Evolutionary conservation across 2,113 vertebrate species (phyloP), one percentile per base, ranked within the genome.

Genomic region (Peucedramus taeniatus): DNA sequence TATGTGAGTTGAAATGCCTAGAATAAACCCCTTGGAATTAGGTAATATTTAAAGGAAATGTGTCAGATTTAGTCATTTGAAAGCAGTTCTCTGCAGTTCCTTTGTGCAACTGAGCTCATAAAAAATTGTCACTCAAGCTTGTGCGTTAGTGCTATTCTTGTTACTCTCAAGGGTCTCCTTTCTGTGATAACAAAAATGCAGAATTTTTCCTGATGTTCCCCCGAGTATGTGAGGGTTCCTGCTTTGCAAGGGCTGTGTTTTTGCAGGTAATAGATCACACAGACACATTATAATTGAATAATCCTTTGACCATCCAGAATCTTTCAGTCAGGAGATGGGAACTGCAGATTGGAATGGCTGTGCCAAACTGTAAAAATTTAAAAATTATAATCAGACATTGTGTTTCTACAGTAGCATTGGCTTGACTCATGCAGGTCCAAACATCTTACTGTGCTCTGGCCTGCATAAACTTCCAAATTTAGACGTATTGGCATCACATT

Each of bases 101-200:
- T 91, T 92, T 91, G 89, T 90, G 88, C 37, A 50, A 42, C 65
- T 53, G 88, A 95, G 87, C 94, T 97, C 83, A 75, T 76, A 78
- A 53, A 79, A 87, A 77, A 76, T 45, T 37, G 83, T 93, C 93
- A 93, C 78, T 96, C 85, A 87, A 90, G 76, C 85, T 87, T 87
- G 70, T 91, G 87, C 35, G 8, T 95, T 94, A 83, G 88, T 45
- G 71, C 92, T 96, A 81, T 92, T 96, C 90, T 68, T 71, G 72
- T 81, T 92, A 92, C 77, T 90, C 85, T 92, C 90, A 70, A 94
- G 88, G 80, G 94, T 92, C 92, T 95, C 68, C 76, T 51, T 78
- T 64, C 42, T 16, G 3, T 77, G 83, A 68, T 75, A 95, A 77
- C 21, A 63, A 80, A 88, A 92, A 56, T 0, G n/a, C 72, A 64